phyloP scores from a whole-genome alignment of 2,113 vertebrate genomes.

The Eudorcas thomsonii region DNA sequence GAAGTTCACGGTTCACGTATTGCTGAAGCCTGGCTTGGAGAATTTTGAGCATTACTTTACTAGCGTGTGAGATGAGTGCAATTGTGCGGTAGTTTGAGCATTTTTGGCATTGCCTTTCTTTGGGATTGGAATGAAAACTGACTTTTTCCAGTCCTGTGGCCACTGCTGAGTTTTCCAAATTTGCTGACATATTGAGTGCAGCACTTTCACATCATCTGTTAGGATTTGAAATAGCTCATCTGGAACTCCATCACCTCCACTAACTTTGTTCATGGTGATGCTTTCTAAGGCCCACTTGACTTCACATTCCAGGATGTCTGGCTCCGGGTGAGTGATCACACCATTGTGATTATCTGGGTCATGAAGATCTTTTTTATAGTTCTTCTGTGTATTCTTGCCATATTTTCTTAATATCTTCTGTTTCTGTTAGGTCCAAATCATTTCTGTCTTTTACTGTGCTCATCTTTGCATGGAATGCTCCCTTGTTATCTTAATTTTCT shows the following conservation, averaged over 20 bases:
- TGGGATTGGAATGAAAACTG: background rate
- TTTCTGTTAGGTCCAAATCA: background rate
- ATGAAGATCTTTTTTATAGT: background rate
- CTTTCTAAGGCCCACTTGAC: background rate
- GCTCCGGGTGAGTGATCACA: background rate
- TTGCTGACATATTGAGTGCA: background rate
- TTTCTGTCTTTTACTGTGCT: background rate
- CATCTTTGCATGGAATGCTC: background rate
- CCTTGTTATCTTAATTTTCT: background rate
- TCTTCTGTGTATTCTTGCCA: background rate
- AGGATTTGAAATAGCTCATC: background rate
- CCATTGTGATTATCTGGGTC: background rate
- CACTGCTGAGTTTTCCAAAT: background rate
- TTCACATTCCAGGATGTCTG: background rate
- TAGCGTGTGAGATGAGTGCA: accelerated
- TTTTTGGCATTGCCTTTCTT: background rate
- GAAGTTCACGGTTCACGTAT: background rate
- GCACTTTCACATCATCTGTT: background rate
- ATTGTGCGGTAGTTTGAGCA: background rate
- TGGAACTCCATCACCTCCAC: background rate
- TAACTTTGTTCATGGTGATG: background rate
- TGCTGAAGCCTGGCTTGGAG: background rate
- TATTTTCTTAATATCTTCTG: background rate
- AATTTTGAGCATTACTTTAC: background rate
- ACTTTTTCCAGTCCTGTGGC: background rate